Evolutionary conservation across 2,797 vertebrate species (phyloP).

Genomic region (Periparus ater): DNA sequence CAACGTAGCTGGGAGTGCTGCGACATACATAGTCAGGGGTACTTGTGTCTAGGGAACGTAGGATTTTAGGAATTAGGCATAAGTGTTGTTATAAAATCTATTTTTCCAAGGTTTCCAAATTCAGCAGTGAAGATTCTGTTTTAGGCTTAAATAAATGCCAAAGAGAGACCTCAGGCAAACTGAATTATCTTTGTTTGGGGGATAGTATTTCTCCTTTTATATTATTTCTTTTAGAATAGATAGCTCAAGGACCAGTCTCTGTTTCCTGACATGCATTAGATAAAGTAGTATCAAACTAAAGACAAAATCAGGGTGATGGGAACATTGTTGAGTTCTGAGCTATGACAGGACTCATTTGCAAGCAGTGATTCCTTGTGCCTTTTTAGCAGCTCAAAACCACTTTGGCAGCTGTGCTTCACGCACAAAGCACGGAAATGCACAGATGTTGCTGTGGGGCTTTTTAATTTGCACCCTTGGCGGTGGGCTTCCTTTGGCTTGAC

Average conservation of each 20-base stretch:
- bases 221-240: not conserved
- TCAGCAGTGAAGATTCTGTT: not conserved
- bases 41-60: not conserved
- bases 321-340: not conserved
- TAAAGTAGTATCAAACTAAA: not conserved
- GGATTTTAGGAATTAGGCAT: not conserved
- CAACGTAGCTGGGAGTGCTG: not conserved
- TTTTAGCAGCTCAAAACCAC: not conserved
- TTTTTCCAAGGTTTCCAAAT: not conserved
- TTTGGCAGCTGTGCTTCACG: not conserved
- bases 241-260: not conserved
- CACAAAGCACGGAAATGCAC: not conserved
- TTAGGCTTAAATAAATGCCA: not conserved
- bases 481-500: not conserved
- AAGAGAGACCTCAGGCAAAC: not conserved
- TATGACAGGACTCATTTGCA: not conserved
- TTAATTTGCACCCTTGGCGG: not conserved
- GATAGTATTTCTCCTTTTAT: not conserved
- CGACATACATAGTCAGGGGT: accelerated
- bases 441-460: not conserved
- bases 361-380: not conserved
- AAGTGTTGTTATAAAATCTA: not conserved
- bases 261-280: accelerated
- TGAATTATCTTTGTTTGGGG: not conserved
- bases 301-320: not conserved